These are phyloP conservation scores for Drosophila mayri DNA, from an alignment of 1,140 invertebrate genomes.

Conservation along the genomic window DNA sequence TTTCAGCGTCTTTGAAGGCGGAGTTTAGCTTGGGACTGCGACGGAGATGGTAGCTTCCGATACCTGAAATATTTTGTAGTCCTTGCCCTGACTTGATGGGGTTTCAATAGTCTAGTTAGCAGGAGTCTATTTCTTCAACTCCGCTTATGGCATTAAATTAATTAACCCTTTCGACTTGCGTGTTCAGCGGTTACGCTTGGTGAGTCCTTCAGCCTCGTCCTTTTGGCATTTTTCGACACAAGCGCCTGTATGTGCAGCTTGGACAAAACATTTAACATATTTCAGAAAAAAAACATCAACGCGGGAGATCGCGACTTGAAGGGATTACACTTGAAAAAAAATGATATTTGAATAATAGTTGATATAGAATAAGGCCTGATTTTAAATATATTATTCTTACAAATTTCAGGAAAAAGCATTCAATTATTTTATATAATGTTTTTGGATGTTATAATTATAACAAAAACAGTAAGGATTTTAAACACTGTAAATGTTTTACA, in stretches of 20 bases:
- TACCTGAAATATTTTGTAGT: slow-evolving; percentile 8
- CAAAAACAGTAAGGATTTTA: background rate
- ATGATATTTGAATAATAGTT: background rate
- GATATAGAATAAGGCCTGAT: background rate
- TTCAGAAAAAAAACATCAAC: slow-evolving; percentile 38
- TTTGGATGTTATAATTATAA: background rate
- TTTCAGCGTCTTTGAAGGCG: slow-evolving; percentile 43
- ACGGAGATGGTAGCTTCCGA: slow-evolving; percentile 1
- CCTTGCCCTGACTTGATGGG: slow-evolving; percentile 22
- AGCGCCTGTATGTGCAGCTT: slow-evolving; percentile 70
- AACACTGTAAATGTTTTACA: background rate
- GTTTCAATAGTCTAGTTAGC: slow-evolving; percentile 46
- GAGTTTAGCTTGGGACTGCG: slow-evolving; percentile 20
- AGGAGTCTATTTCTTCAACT: slow-evolving; percentile 11
- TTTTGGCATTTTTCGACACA: slow-evolving; percentile 5
- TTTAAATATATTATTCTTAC: background rate
- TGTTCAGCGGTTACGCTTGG: slow-evolving; percentile 72
- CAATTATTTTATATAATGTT: background rate
- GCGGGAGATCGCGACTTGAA: slow-evolving; percentile 12
- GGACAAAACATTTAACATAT: slow-evolving; percentile 72
- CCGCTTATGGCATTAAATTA: slow-evolving; percentile 67
- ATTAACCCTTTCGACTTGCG: slow-evolving; percentile 77
- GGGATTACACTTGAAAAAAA: slow-evolving; percentile 5
- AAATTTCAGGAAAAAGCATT: background rate
- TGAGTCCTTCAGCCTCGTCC: slow-evolving; percentile 1